Conservation (phyloP, 2,888 invertebrate genomes). For the Chrysolina haemoptera region DNA sequence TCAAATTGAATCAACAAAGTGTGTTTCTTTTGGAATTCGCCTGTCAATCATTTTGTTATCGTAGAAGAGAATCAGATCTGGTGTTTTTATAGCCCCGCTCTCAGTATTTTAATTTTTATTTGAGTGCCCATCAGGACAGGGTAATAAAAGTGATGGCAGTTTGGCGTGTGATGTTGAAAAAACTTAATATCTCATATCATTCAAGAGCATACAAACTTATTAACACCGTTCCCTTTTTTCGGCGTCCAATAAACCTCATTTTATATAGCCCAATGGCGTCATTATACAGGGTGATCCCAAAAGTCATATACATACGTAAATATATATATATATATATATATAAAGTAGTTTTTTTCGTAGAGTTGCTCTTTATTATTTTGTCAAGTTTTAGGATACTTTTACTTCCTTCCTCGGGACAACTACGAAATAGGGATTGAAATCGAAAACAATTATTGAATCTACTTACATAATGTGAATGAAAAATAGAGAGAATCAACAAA, state of each 20-base stretch:
- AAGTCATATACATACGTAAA: too few species aligned
- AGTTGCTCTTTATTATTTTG: too few species aligned
- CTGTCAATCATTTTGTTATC: constrained; percentile 16
- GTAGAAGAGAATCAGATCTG: constrained; percentile 1
- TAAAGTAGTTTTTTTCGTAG: too few species aligned
- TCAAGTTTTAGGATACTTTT: too few species aligned
- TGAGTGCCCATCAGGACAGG: background rate
- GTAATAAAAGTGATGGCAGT: background rate
- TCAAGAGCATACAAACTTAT: constrained; percentile 28
- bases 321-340: too few species aligned
- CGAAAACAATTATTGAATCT: too few species aligned
- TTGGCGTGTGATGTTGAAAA: constrained; percentile 11
- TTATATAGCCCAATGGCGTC: constrained; percentile 28
- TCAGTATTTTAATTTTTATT: constrained; percentile 20
- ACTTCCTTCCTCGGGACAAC: too few species aligned
- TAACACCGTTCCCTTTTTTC: constrained; percentile 32
- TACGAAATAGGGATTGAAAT: too few species aligned
- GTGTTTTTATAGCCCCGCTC: constrained; percentile 16
- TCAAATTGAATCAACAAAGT: constrained; percentile 13
- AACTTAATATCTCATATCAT: constrained; percentile 14
- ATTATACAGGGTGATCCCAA: too few species aligned
- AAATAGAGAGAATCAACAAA: too few species aligned
- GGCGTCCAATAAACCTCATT: constrained; percentile 37
- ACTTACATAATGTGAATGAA: too few species aligned
- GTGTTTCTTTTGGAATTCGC: background rate